phyloP scores from a whole-genome alignment of 2,113 vertebrate species.

The Aspidoscelis tigris region DNA sequence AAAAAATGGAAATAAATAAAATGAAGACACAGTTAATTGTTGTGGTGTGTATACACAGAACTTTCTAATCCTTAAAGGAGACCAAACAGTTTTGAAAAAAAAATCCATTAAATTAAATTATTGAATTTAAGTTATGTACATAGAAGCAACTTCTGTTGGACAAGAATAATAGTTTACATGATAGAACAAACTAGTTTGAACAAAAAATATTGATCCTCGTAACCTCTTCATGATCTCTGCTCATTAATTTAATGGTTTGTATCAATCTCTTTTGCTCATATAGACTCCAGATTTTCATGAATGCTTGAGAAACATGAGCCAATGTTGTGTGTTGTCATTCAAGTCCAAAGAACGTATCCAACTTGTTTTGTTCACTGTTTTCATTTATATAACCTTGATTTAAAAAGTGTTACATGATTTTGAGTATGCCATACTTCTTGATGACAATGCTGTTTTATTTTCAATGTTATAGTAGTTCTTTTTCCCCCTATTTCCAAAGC shows the following conservation, averaged over 20 bases:
- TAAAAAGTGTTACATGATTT: too few relatives aligned
- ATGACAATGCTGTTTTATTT: slow-evolving; percentile 38
- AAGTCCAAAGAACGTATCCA: neutral
- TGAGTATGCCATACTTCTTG: too few relatives aligned
- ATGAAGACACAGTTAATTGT: neutral
- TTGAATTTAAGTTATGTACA: too few relatives aligned
- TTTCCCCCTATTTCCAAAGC: slow-evolving; percentile 57
- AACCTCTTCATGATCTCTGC: neutral
- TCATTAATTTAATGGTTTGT: neutral
- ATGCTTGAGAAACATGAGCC: too few relatives aligned
- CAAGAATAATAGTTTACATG: neutral
- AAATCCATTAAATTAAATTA: too few relatives aligned
- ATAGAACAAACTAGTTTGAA: neutral
- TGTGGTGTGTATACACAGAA: neutral
- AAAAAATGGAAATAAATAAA: too few relatives aligned
- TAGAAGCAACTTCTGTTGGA: too few relatives aligned
- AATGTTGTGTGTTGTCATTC: neutral
- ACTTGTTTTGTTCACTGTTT: neutral
- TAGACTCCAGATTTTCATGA: neutral
- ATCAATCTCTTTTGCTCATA: neutral
- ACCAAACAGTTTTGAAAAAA: too few relatives aligned
- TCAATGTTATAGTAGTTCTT: slow-evolving; percentile 54
- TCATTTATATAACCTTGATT: neutral
- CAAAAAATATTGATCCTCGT: neutral
- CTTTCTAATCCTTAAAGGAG: neutral